Percentiles rank a stretch among this genome's conserved stretches.
These are phyloP conservation scores for Mobula hypostoma DNA, from an alignment of 2,113 vertebrate species.

Conservation along the genomic window DNA sequence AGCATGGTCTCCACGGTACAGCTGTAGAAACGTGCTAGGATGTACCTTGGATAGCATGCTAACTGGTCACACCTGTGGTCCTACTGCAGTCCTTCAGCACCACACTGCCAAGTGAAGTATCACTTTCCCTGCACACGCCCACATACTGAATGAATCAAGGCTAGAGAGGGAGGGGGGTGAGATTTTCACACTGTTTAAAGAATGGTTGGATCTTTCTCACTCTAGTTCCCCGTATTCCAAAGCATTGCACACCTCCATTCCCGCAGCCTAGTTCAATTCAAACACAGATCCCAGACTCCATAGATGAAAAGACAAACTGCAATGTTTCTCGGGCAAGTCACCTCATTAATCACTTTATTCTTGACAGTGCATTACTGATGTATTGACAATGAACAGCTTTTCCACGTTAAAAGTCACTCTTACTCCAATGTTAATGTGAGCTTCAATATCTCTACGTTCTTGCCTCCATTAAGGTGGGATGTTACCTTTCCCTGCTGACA, in stretches of 20 bases:
- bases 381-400: neutral
- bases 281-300: neutral
- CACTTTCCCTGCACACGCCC: neutral
- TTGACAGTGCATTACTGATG: neutral
- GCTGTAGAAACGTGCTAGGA: too few species aligned
- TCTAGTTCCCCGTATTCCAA: neutral
- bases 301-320: neutral
- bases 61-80: neutral
- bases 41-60: neutral
- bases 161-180: neutral
- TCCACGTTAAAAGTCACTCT: neutral
- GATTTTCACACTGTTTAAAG: neutral
- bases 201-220: neutral
- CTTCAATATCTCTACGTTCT: neutral
- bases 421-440: neutral
- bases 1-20: too few species aligned
- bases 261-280: neutral
- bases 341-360: neutral
- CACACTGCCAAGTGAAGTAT: neutral
- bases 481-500: neutral
- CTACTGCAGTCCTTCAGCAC: neutral
- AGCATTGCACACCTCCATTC: neutral
- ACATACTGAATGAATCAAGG: neutral
- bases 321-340: neutral
- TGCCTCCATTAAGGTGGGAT: neutral